Conservation (phyloP, 2,113 vertebrate species). For the Chloroceryle aenea region DNA sequence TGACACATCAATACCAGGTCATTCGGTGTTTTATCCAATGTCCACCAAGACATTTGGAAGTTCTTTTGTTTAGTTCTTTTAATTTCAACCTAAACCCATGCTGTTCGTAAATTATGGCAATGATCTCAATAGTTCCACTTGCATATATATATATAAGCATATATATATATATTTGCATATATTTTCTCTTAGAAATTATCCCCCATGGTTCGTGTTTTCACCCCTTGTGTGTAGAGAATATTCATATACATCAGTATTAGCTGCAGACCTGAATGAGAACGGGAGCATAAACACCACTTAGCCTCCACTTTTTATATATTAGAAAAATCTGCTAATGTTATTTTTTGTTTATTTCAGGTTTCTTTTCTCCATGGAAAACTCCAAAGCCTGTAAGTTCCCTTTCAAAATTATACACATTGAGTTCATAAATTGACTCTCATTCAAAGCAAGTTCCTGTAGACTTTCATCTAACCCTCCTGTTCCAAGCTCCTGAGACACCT, state of each 20-base stretch:
- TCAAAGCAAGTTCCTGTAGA: background rate
- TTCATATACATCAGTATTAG: conserved; percentile 1
- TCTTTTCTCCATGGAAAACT: conserved; percentile 99
- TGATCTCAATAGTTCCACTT: conserved; percentile 46
- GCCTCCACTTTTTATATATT: conserved; percentile 8
- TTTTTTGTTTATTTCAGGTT: conserved; percentile 92
- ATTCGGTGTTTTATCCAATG: conserved; percentile 60
- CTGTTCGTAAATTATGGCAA: conserved; percentile 64
- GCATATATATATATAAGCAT: background rate
- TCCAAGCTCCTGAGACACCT: background rate
- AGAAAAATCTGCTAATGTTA: conserved; percentile 70
- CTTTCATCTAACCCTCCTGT: background rate
- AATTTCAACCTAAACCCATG: conserved; percentile 60
- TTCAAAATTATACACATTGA: conserved; percentile 43
- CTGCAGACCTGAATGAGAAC: background rate
- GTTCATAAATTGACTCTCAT: background rate
- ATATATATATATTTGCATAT: background rate
- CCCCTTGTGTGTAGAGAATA: conserved; percentile 29
- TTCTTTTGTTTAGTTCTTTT: conserved; percentile 52
- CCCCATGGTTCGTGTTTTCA: conserved; percentile 29
- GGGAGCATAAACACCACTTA: background rate
- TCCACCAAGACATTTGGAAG: conserved; percentile 47
- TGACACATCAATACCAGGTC: conserved; percentile 35
- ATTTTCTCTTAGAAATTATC: conserved; percentile 41
- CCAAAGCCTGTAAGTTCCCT: conserved; percentile 94